Percentiles rank a stretch among this genome's conserved stretches.
Conservation (phyloP, 2,113 vertebrate genomes). For the Arvicanthis niloticus region DNA sequence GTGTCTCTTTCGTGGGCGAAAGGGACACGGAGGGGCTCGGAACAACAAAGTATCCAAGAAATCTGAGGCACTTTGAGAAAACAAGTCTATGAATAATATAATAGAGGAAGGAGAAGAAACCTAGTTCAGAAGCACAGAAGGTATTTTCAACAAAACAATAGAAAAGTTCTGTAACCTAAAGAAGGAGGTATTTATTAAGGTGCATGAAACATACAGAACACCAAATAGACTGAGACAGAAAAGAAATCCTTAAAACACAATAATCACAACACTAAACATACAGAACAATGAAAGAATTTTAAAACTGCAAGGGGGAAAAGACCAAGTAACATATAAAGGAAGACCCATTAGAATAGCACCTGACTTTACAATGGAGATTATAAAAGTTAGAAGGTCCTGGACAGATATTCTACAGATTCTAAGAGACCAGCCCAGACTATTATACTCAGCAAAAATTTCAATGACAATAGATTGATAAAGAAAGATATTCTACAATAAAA, state of each 20-base stretch:
- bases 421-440: not conserved
- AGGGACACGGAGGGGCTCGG: too few relatives aligned
- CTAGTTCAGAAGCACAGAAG: not conserved
- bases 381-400: not conserved
- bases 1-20: too few relatives aligned
- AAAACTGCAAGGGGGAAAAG: not conserved
- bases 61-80: not conserved
- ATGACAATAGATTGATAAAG: not conserved
- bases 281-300: not conserved
- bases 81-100: not conserved
- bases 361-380: not conserved
- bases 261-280: not conserved
- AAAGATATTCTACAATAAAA: not conserved
- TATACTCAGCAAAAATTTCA: not conserved
- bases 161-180: not conserved
- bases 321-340: not conserved
- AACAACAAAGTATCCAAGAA: not conserved
- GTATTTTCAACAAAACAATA: not conserved
- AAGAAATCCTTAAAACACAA: not conserved
- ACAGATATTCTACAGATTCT: not conserved
- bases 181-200: not conserved
- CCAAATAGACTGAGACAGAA: not conserved
- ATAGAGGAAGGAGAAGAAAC: not conserved
- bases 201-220: not conserved
- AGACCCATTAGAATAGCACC: not conserved